Conservation (phyloP, 2,113 vertebrate genomes). For the Salvelinus alpinus region DNA sequence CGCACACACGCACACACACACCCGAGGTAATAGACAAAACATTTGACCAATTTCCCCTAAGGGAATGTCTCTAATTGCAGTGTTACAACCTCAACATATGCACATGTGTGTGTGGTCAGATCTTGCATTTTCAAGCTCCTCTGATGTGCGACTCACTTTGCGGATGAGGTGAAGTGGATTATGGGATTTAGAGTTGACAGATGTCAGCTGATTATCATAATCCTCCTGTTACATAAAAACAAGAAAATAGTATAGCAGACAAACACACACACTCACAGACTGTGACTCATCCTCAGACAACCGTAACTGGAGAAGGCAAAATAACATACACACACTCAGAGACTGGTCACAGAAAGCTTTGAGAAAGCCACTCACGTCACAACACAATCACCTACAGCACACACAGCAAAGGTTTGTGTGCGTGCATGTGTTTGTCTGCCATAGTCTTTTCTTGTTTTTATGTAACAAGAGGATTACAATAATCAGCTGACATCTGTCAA, state of each 20-base stretch:
- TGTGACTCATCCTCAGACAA: not conserved
- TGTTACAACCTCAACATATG: not conserved
- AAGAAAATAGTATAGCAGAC: too few relatives aligned
- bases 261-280: not conserved
- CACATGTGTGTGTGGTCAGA: not conserved
- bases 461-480: not conserved
- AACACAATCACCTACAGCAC: not conserved
- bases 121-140: not conserved
- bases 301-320: too few relatives aligned
- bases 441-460: too few relatives aligned
- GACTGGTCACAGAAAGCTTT: too few relatives aligned
- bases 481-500: not conserved
- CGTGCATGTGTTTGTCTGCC: not conserved
- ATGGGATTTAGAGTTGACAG: conserved; percentile 11
- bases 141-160: not conserved
- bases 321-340: too few relatives aligned
- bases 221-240: not conserved
- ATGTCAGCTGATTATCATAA: not conserved
- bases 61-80: too few relatives aligned
- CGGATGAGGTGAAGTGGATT: conserved; percentile 1
- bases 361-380: too few relatives aligned
- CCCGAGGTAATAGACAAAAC: too few relatives aligned
- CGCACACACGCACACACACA: too few relatives aligned
- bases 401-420: not conserved
- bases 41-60: too few relatives aligned